Percentiles rank a stretch among this genome's conserved stretches.
These are phyloP conservation scores for Archips crataeganus DNA, from an alignment of 2,888 invertebrate species.

Conservation along the genomic window DNA sequence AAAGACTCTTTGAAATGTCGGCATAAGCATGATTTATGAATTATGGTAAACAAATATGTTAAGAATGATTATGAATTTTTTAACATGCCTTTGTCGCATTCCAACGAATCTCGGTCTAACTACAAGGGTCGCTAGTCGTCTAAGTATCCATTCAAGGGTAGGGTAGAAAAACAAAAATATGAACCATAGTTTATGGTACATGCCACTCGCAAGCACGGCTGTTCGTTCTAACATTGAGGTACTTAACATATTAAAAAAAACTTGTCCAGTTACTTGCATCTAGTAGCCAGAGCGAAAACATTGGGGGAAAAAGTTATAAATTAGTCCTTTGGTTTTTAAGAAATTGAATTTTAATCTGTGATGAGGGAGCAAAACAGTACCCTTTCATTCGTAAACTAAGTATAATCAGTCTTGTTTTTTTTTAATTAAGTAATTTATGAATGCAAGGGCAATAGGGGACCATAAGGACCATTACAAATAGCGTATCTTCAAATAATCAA, in stretches of 20 bases:
- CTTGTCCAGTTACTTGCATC: constrained; percentile 81
- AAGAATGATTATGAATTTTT: constrained; percentile 31
- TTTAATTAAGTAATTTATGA: constrained; percentile 28
- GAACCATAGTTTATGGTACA: constrained; percentile 56
- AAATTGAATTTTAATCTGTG: constrained; percentile 50
- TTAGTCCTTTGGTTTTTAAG: constrained; percentile 59
- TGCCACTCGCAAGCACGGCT: constrained; percentile 72
- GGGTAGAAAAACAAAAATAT: constrained; percentile 51
- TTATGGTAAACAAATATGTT: constrained; percentile 36
- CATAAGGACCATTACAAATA: constrained; percentile 19
- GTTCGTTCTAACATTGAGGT: constrained; percentile 70
- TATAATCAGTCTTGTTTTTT: neutral
- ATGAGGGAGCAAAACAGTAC: constrained; percentile 20
- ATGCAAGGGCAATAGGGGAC: constrained; percentile 22
- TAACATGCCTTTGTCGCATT: constrained; percentile 54
- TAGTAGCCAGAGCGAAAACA: constrained; percentile 85
- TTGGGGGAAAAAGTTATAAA: constrained; percentile 66
- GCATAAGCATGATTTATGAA: constrained; percentile 22
- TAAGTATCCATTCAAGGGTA: constrained; percentile 76
- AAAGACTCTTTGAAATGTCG: constrained; percentile 72
- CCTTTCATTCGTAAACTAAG: constrained; percentile 16
- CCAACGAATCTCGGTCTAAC: constrained; percentile 81
- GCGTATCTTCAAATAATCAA: constrained; percentile 11
- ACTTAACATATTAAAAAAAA: constrained; percentile 55
- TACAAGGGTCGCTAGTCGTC: constrained; percentile 73